A percentile compares a stretch with the other conserved stretches of the same genome.
Conservation (phyloP, 2,888 invertebrate species). For the Acleris holmiana region DNA sequence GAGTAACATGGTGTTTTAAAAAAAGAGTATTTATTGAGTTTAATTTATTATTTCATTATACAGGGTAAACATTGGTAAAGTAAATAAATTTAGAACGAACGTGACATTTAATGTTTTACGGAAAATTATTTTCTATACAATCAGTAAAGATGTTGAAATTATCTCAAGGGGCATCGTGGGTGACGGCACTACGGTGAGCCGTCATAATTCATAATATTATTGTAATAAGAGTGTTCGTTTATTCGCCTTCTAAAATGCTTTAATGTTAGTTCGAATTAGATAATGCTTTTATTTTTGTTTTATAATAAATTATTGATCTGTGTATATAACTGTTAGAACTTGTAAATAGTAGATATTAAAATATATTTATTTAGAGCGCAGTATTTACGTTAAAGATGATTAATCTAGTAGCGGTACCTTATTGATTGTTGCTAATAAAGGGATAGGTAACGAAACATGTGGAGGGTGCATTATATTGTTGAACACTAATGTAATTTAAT, state of each 20-base stretch:
- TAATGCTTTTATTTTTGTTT: conserved; percentile 62
- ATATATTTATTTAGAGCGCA: conserved; percentile 67
- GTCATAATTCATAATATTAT: conserved; percentile 35
- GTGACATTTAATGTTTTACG: conserved; percentile 25
- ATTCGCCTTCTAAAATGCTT: conserved; percentile 81
- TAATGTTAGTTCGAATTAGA: conserved; percentile 73
- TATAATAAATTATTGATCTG: conserved; percentile 72
- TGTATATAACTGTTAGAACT: conserved; percentile 78
- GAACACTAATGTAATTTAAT: conserved; percentile 52
- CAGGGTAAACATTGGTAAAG: conserved; percentile 34
- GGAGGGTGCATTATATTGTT: conserved; percentile 60
- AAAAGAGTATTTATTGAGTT: conserved; percentile 26
- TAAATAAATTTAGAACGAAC: conserved; percentile 25
- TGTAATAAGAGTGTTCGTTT: conserved; percentile 58
- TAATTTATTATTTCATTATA: conserved; percentile 33
- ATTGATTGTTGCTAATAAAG: conserved; percentile 27
- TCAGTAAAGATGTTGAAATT: conserved; percentile 18
- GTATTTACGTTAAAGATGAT: conserved; percentile 35
- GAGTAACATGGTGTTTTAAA: conserved; percentile 10
- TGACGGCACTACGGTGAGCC: conserved; percentile 18
- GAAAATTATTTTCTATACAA: conserved; percentile 15
- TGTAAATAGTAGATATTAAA: conserved; percentile 74
- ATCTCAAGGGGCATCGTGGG: conserved; percentile 15
- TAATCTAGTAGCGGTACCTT: conserved; percentile 32
- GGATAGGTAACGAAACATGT: conserved; percentile 21